Conservation (phyloP, 92 coral and sea anemone genomes). For the Bergia sp. region DNA sequence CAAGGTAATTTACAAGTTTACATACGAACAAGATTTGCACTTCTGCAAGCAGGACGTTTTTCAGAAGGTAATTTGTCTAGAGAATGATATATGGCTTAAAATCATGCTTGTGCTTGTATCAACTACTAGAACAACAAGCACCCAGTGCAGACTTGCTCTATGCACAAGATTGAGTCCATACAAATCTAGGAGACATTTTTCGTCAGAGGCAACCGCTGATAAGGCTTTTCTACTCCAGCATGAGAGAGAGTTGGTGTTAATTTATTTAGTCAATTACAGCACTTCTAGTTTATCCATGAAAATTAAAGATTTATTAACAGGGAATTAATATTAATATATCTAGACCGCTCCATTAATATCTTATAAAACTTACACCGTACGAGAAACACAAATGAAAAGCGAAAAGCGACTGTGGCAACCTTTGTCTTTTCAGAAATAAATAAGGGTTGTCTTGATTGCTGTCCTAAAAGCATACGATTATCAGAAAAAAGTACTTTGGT, state of each 20-base stretch:
- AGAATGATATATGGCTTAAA: neutral
- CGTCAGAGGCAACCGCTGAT: neutral
- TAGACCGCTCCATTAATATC: slow-evolving; percentile 7
- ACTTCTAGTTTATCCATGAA: neutral
- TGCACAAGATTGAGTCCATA: neutral
- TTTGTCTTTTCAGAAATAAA: neutral
- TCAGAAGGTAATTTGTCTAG: neutral
- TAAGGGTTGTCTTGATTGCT: neutral
- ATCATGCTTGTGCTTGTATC: neutral
- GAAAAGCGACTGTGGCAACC: neutral
- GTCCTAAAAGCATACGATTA: neutral
- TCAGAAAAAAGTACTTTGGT: neutral
- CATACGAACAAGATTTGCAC: neutral
- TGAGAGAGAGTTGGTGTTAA: neutral
- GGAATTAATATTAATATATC: slow-evolving; percentile 20
- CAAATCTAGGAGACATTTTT: neutral
- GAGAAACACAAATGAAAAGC: neutral
- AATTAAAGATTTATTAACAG: slow-evolving; percentile 8
- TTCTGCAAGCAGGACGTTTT: neutral
- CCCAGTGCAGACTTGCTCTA: neutral
- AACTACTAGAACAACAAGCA: neutral
- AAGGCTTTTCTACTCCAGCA: neutral
- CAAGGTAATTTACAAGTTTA: too few relatives aligned
- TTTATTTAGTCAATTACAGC: neutral
- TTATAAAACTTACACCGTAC: neutral